Percentiles rank a stretch among this genome's conserved stretches.
Evolutionary conservation across 2,113 vertebrate species (phyloP).

Genomic region (Gavia stellata): DNA sequence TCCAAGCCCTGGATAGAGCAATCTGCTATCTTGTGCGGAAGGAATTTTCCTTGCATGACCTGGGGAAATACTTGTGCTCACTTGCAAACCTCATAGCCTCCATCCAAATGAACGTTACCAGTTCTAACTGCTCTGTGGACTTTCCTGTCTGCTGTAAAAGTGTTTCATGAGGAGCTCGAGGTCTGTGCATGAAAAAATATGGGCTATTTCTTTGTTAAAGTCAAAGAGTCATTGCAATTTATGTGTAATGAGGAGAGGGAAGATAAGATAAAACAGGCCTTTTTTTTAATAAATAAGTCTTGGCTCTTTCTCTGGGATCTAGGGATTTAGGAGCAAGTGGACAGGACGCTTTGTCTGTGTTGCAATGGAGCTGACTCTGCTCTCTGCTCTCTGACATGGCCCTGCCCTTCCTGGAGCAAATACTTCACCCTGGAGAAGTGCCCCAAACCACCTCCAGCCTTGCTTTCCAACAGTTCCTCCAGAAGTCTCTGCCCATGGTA

Average conservation of each 20-base stretch:
- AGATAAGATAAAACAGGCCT: not conserved
- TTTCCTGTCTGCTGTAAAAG: not conserved
- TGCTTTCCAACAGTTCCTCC: not conserved
- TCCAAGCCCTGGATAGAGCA: not conserved
- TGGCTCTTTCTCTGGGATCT: not conserved
- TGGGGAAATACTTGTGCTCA: not conserved
- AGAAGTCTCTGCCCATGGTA: not conserved
- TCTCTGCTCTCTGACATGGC: not conserved
- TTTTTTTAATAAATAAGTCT: not conserved
- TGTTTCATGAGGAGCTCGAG: not conserved
- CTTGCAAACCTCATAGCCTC: not conserved
- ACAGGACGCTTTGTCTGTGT: not conserved
- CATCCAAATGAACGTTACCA: not conserved
- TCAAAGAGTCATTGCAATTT: not conserved
- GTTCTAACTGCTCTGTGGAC: not conserved
- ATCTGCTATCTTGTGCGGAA: not conserved
- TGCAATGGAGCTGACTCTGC: not conserved
- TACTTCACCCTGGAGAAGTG: not conserved
- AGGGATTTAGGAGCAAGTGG: not conserved
- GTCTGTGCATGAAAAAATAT: not conserved
- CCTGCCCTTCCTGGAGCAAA: not conserved
- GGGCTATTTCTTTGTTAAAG: not conserved
- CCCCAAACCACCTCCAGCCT: not conserved
- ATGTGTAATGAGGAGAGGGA: not conserved
- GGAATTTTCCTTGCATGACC: not conserved